phyloP scores from a whole-genome alignment of 2,797 vertebrate genomes.

The Spheniscus humboldti region DNA sequence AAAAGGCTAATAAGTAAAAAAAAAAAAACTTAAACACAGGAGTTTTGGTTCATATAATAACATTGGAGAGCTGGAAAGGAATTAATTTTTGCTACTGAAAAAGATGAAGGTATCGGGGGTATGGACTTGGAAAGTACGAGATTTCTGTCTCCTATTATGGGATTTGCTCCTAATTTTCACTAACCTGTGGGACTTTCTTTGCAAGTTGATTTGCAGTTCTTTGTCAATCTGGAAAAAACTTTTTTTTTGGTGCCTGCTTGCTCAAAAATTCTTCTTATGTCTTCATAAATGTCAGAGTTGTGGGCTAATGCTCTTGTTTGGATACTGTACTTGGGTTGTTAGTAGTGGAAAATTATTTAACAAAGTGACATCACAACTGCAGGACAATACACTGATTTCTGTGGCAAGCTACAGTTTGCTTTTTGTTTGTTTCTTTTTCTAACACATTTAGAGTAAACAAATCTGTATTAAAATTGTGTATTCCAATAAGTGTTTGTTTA shows the following conservation, averaged over 20 bases:
- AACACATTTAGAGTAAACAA: background rate
- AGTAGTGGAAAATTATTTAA: background rate
- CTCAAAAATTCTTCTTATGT: background rate
- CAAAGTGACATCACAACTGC: background rate
- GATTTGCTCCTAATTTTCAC: background rate
- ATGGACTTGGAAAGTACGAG: background rate
- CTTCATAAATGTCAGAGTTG: background rate
- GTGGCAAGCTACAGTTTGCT: background rate
- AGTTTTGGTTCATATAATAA: background rate
- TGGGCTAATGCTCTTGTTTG: background rate
- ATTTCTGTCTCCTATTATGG: fast-evolving
- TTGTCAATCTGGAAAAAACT: background rate
- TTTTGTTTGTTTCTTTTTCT: background rate
- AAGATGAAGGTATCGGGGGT: background rate
- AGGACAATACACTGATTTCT: background rate
- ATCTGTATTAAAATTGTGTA: background rate
- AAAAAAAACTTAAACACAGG: background rate
- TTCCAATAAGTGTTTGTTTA: background rate
- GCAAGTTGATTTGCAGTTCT: background rate
- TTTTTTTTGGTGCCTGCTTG: background rate
- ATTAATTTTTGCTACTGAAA: background rate
- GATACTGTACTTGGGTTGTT: background rate
- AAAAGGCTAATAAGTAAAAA: background rate
- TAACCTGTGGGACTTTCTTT: background rate
- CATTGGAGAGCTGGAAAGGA: background rate